Evolutionary conservation across 2,888 invertebrate species (phyloP).

Genomic region (Polyploca ridens): DNA sequence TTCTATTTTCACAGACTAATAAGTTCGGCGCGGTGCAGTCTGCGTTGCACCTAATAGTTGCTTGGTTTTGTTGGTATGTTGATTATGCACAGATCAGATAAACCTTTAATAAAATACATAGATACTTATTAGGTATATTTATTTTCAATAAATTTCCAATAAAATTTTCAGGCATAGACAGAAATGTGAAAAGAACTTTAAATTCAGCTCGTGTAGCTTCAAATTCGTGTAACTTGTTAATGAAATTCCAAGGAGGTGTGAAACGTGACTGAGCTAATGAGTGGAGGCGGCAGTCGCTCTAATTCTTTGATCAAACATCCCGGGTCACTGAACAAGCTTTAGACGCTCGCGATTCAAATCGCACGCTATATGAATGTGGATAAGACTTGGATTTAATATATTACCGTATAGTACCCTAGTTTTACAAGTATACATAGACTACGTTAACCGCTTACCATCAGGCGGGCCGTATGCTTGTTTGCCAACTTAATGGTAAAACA

Average conservation of each 20-base stretch:
- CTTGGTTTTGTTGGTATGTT: no score
- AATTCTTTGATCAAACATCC: slow-evolving; percentile 75
- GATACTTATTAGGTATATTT: no score
- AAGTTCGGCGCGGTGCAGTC: no score
- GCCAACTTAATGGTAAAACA: no score
- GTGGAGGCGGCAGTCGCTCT: slow-evolving; percentile 62
- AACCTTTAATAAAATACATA: no score
- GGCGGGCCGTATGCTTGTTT: no score
- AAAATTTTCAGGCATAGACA: background rate
- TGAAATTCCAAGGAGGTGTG: slow-evolving; percentile 58
- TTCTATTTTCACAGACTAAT: no score
- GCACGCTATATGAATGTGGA: slow-evolving; percentile 27
- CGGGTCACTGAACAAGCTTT: slow-evolving; percentile 70
- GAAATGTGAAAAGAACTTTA: background rate
- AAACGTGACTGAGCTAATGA: slow-evolving; percentile 71
- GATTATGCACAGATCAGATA: no score
- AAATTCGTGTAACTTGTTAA: slow-evolving; percentile 24
- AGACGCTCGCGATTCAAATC: slow-evolving; percentile 34
- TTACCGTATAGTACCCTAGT: background rate
- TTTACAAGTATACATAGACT: no score
- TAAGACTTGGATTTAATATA: slow-evolving; percentile 14
- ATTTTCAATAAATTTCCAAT: slow-evolving; percentile 12
- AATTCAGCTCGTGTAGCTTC: slow-evolving; percentile 16
- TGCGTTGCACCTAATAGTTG: no score
- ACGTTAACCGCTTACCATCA: no score